Conservation (phyloP, 1,140 invertebrate genomes). For the Scaptomyza montana region DNA sequence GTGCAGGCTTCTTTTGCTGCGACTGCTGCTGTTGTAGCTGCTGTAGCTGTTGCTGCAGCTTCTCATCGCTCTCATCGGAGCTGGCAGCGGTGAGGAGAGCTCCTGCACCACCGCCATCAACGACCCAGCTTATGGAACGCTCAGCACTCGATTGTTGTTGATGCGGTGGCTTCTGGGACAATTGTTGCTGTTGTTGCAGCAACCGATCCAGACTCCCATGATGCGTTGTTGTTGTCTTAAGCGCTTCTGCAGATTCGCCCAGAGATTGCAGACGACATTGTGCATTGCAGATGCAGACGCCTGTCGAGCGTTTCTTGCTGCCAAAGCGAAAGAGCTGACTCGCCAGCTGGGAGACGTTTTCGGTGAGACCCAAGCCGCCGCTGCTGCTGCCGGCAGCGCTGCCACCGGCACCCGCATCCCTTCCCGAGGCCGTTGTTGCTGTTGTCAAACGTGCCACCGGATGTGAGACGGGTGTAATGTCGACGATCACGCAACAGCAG, state of each 20-base stretch:
- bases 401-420: slow-evolving; percentile 74
- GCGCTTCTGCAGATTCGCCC: slow-evolving; percentile 49
- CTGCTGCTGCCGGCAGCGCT: slow-evolving; percentile 80
- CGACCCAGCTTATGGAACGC: slow-evolving; percentile 78
- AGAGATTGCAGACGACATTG: slow-evolving; percentile 77
- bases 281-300: slow-evolving; percentile 83
- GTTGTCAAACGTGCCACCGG: slow-evolving; percentile 79
- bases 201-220: slow-evolving; percentile 80
- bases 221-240: slow-evolving; percentile 70
- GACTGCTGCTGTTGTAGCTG: slow-evolving; percentile 18
- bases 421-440: slow-evolving; percentile 84
- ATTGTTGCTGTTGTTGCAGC: slow-evolving; percentile 61
- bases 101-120: slow-evolving; percentile 69
- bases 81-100: slow-evolving; percentile 57
- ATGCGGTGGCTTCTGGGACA: slow-evolving; percentile 12
- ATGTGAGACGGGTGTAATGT: slow-evolving; percentile 83
- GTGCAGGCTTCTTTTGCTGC: slow-evolving; percentile 47
- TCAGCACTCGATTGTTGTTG: slow-evolving; percentile 49
- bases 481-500: slow-evolving; percentile 84
- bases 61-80: slow-evolving; percentile 72
- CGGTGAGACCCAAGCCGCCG: slow-evolving; percentile 74
- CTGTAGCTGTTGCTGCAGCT: slow-evolving; percentile 54
- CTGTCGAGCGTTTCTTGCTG: slow-evolving; percentile 69
- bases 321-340: slow-evolving; percentile 82
- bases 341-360: slow-evolving; percentile 79